phyloP scores from a whole-genome alignment of 2,888 invertebrate genomes.

The Eugnorisma glareosa region DNA sequence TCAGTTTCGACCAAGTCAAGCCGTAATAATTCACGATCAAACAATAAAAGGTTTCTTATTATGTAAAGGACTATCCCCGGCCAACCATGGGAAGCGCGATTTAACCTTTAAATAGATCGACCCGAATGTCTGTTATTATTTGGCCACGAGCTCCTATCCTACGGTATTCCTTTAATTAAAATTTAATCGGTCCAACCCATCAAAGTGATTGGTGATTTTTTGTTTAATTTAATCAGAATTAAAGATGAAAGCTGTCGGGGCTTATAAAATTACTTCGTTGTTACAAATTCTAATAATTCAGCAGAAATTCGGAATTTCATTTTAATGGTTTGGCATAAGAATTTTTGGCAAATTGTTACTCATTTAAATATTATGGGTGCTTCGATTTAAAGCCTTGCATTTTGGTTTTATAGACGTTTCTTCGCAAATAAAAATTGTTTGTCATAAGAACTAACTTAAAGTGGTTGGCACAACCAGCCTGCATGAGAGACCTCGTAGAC shows the following conservation, averaged over 20 bases:
- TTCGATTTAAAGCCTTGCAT: conserved; percentile 1
- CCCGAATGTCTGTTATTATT: not conserved
- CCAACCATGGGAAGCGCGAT: no score
- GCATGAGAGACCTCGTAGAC: no score
- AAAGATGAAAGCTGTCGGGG: conserved; percentile 37
- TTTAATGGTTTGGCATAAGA: conserved; percentile 11
- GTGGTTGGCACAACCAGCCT: no score
- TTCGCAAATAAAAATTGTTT: not conserved
- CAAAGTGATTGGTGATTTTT: conserved; percentile 25
- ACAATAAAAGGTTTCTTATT: no score
- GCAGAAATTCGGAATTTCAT: conserved; percentile 17
- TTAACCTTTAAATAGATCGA: no score
- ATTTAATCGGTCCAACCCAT: conserved; percentile 19
- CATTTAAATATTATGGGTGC: conserved; percentile 4
- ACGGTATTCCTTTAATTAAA: not conserved
- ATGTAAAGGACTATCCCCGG: no score
- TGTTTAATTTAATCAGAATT: conserved; percentile 32
- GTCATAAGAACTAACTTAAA: no score
- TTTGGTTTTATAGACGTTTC: not conserved
- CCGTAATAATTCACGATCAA: no score
- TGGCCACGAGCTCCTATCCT: not conserved
- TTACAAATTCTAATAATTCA: conserved; percentile 29
- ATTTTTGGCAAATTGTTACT: conserved; percentile 17
- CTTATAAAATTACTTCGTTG: conserved; percentile 20
- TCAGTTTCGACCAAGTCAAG: no score